Evolutionary conservation across 2,797 vertebrate species (phyloP).

Genomic region (Valencia hispanica): DNA sequence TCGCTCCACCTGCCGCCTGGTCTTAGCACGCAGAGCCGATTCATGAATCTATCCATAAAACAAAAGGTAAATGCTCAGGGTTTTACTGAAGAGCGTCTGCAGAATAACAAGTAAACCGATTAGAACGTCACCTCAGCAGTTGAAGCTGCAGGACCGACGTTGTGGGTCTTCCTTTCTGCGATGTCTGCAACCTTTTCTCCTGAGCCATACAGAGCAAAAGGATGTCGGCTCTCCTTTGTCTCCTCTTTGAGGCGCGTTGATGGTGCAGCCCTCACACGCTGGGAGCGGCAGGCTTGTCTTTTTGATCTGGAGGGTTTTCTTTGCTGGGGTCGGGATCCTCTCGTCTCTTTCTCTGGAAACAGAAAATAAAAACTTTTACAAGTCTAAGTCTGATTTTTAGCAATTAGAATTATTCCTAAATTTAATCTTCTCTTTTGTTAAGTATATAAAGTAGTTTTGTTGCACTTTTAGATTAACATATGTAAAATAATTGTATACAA

Average conservation of each 20-base stretch:
- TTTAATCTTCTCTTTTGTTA: not conserved
- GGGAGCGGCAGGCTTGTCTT: constrained; percentile 60
- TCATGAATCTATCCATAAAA: constrained; percentile 86
- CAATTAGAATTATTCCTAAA: not conserved
- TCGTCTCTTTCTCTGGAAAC: constrained; percentile 36
- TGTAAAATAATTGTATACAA: not conserved
- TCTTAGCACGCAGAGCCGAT: constrained; percentile 92
- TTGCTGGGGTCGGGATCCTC: constrained; percentile 21
- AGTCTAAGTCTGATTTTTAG: not conserved
- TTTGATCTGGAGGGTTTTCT: constrained; percentile 73
- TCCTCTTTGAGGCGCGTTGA: constrained; percentile 64
- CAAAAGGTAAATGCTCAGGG: not conserved
- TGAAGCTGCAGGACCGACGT: constrained; percentile 87
- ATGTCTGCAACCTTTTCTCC: constrained; percentile 89
- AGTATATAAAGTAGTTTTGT: not conserved
- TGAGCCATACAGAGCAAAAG: constrained; percentile 92
- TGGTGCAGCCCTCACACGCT: constrained; percentile 61
- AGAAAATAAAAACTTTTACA: constrained; percentile 2
- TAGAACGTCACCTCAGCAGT: constrained; percentile 82
- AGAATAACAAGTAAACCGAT: not conserved
- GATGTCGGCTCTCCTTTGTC: constrained; percentile 85
- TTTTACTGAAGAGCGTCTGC: not conserved
- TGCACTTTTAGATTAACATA: not conserved
- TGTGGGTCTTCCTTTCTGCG: constrained; percentile 90
- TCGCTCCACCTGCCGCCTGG: constrained; percentile 88